Base-by-base conservation (phyloP, 2,113 vertebrate genomes). In the Rissa tridactyla region DNA sequence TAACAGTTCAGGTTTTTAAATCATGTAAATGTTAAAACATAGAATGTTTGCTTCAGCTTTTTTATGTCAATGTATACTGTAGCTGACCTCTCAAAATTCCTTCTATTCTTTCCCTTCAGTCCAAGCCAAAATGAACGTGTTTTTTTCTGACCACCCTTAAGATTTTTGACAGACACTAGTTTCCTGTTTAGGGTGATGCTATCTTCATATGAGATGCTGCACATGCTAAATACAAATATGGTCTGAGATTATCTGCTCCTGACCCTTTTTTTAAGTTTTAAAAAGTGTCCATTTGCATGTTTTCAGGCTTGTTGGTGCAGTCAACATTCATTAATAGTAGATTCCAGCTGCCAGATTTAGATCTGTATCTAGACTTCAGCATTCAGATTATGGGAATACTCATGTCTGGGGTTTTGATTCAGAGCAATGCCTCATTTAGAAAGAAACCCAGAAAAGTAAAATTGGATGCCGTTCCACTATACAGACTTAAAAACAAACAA, bases 151-250 rank as follows among this genome's bases (percentile, higher is more conserved):
- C 91, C 83, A 96, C 91, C 78, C 93, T 88, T 86, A 95, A 89
- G 65, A 94, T 94, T 91, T 94, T 85, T 94, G 57, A 96, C 86
- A 95, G 87, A 89, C 13, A 2, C 19, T 47, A 76, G 60, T 96
- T 98, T 97, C 94, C 91, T 97, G 69, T 88, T 61, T 81, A 83
- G 69, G 72, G 44, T 95, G 86, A 92, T 94, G 69, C 36, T 97
- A 92, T 95, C 94, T 71, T 88, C 44, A 3, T 83, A 15, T 19
- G 81, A 95, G 46, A 92, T 97, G 94, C 84, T 96, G 60, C 92
- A 90, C 58, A 84, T 96, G 73, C 66, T 94, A 71, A 90, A 93
- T 52, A 79, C 85, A 95, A 62, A 85, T 62, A 61, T 80, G 21
- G 68, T 95, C 52, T 73, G 38, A 91, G 13, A 44, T 83, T 93